Conservation (phyloP, 2,888 invertebrate genomes). For the Microctonus brassicae region DNA sequence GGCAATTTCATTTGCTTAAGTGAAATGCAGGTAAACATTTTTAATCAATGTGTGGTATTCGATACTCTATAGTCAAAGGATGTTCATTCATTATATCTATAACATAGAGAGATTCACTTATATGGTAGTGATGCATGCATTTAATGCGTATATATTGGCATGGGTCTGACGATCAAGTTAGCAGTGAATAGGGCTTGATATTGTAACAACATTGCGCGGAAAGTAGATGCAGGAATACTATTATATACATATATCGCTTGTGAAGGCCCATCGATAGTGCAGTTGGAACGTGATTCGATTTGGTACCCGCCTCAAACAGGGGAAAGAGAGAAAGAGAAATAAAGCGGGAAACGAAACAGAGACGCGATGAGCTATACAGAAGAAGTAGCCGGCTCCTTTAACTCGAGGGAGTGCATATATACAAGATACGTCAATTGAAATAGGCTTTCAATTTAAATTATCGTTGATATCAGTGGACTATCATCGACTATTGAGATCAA, state of each 20-base stretch:
- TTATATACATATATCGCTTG: neutral
- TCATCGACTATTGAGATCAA: slow-evolving; percentile 26
- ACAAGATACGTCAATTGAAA: slow-evolving; percentile 31
- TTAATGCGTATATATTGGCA: neutral
- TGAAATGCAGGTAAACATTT: neutral
- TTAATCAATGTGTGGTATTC: neutral
- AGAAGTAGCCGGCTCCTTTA: slow-evolving; percentile 15
- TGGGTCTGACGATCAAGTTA: neutral
- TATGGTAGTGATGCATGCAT: neutral
- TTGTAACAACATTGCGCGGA: neutral
- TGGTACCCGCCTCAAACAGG: slow-evolving; percentile 24
- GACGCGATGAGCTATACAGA: neutral
- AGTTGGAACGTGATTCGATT: slow-evolving; percentile 38
- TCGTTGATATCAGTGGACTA: slow-evolving; percentile 32
- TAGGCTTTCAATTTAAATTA: slow-evolving; percentile 40
- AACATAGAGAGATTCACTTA: neutral
- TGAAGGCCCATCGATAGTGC: slow-evolving; percentile 26
- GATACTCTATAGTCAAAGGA: neutral
- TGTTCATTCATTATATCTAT: neutral
- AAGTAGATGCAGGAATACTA: neutral
- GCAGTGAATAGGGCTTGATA: neutral
- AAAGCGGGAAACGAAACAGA: neutral
- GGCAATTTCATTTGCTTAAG: neutral
- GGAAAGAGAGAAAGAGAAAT: neutral
- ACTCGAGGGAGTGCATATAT: slow-evolving; percentile 25